Evolutionary conservation across 2,888 invertebrate genomes (phyloP).

Genomic region (Acleris holmiana): DNA sequence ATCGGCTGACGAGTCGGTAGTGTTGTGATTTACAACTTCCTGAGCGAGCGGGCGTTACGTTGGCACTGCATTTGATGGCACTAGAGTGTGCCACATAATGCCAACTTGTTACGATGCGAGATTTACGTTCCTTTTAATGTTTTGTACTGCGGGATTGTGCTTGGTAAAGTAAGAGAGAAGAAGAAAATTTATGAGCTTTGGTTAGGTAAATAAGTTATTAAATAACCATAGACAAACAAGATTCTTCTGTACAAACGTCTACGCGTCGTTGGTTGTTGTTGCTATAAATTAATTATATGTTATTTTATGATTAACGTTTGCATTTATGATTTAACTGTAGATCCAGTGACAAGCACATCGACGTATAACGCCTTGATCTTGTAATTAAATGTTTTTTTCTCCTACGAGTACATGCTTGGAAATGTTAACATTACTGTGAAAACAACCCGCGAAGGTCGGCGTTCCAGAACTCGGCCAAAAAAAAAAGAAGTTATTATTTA

Average conservation of each 20-base stretch:
- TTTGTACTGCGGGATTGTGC: slow-evolving; percentile 12
- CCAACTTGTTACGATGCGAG: slow-evolving; percentile 28
- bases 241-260: background rate
- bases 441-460: no score
- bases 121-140: slow-evolving; percentile 34
- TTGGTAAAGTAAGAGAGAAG: slow-evolving; percentile 14
- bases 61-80: slow-evolving; percentile 61
- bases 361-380: no score
- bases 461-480: no score
- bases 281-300: no score
- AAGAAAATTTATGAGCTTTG: slow-evolving; percentile 20
- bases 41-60: slow-evolving; percentile 59
- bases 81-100: slow-evolving; percentile 29
- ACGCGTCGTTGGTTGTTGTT: no score
- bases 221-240: background rate
- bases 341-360: no score
- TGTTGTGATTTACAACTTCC: slow-evolving; percentile 79
- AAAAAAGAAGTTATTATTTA: no score
- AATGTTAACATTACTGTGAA: no score
- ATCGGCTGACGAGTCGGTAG: slow-evolving; percentile 61
- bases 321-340: no score
- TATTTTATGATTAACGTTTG: no score
- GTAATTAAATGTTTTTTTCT: background rate
- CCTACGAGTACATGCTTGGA: no score
- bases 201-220: slow-evolving; percentile 23